Evolutionary conservation across 2,113 vertebrate genomes (phyloP).

Genomic region (Salvelinus alpinus): DNA sequence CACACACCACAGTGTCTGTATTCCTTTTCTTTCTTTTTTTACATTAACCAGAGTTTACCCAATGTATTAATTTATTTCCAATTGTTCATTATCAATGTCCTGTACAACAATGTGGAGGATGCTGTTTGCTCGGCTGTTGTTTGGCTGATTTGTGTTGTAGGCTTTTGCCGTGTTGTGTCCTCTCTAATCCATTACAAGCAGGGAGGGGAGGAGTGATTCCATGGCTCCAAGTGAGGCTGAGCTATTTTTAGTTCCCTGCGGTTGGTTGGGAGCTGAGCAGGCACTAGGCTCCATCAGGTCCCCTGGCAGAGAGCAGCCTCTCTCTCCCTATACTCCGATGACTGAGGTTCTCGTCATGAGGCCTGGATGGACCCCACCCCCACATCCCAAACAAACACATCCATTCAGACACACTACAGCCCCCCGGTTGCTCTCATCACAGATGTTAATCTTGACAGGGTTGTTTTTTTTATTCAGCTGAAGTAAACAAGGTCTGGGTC

Average conservation of each 20-base stretch:
- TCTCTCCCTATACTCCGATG: not conserved
- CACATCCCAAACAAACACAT: slow-evolving; percentile 1
- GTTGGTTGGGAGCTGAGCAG: slow-evolving; percentile 40
- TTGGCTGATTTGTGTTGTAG: too few species aligned
- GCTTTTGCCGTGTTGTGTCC: slow-evolving; percentile 11
- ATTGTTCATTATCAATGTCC: too few species aligned
- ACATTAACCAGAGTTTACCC: too few species aligned
- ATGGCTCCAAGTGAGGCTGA: slow-evolving; percentile 32
- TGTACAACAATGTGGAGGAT: too few species aligned
- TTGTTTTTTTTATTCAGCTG: not conserved
- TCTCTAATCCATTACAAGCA: slow-evolving; percentile 40
- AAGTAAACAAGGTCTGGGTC: not conserved
- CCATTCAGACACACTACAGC: not conserved
- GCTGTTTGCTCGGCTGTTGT: too few species aligned
- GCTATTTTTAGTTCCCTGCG: slow-evolving; percentile 72
- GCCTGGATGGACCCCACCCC: not conserved
- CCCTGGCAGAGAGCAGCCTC: slow-evolving; percentile 38
- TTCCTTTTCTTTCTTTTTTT: too few species aligned
- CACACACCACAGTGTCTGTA: too few species aligned
- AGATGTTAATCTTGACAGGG: not conserved
- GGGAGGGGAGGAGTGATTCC: slow-evolving; percentile 43
- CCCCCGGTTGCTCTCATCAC: not conserved
- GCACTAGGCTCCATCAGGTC: slow-evolving; percentile 57
- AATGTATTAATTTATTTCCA: too few species aligned
- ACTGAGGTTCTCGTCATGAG: not conserved